Conservation (phyloP, 2,113 vertebrate species). For the Megalops atlanticus region DNA sequence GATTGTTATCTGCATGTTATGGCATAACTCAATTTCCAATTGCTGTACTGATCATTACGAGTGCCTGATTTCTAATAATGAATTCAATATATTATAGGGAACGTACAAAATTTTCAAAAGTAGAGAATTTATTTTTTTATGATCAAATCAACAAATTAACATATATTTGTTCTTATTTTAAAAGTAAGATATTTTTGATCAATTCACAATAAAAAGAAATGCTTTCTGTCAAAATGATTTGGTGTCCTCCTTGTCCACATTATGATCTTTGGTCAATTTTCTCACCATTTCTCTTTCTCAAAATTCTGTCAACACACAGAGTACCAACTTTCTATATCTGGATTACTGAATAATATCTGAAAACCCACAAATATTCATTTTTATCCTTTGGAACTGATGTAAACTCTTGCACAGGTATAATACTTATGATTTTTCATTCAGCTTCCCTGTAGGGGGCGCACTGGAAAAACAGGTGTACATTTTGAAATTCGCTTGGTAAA, state of each 20-base stretch:
- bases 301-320: not conserved
- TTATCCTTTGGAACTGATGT: not conserved
- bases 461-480: not conserved
- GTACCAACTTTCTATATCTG: not conserved
- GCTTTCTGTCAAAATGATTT: not conserved
- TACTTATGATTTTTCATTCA: not conserved
- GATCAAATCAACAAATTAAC: too few relatives aligned
- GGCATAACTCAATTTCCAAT: not conserved
- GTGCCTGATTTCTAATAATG: not conserved
- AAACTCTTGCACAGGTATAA: not conserved
- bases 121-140: too few relatives aligned
- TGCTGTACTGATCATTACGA: not conserved
- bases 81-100: not conserved
- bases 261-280: slow-evolving; percentile 17
- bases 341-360: not conserved
- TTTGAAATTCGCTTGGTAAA: not conserved
- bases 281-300: not conserved
- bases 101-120: not conserved
- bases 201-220: not conserved
- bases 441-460: not conserved
- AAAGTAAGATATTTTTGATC: not conserved
- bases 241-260: not conserved
- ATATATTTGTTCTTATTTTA: not conserved
- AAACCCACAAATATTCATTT: not conserved
- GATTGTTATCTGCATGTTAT: not conserved